Percentiles rank a stretch among this genome's conserved stretches.
These are phyloP conservation scores for Camponotus vicinus DNA, from an alignment of 1,140 invertebrate genomes.

Conservation along the genomic window DNA sequence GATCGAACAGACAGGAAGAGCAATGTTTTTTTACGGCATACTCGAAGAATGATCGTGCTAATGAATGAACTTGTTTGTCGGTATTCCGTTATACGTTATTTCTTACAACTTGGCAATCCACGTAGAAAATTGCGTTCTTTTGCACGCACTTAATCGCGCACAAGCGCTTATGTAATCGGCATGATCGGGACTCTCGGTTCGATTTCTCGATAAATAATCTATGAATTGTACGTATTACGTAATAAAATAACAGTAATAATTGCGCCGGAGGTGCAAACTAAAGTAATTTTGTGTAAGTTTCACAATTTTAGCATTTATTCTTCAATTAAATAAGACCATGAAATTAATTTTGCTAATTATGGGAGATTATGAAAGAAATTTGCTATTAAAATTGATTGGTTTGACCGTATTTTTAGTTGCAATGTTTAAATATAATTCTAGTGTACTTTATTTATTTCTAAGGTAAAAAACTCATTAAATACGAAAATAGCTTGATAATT, in stretches of 20 bases:
- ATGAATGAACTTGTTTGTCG: constrained; percentile 54
- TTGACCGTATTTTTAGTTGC: neutral
- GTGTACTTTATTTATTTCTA: too few relatives aligned
- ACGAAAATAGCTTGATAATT: neutral
- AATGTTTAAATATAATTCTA: neutral
- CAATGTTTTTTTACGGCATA: constrained; percentile 4
- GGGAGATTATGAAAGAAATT: neutral
- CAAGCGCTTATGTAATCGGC: constrained; percentile 5
- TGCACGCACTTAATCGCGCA: constrained; percentile 3
- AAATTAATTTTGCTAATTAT: constrained; percentile 12
- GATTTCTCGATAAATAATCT: constrained; percentile 18
- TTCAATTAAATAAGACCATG: neutral
- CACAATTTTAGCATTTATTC: neutral
- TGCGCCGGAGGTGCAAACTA: neutral
- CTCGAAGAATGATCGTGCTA: constrained; percentile 30
- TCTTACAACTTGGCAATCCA: constrained; percentile 36
- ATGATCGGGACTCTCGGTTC: neutral
- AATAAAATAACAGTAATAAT: constrained; percentile 13
- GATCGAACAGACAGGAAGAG: constrained; percentile 54
- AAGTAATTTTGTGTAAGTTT: neutral
- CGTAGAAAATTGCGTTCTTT: constrained; percentile 31
- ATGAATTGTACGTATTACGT: neutral
- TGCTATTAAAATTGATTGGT: neutral
- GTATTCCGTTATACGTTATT: constrained; percentile 25
- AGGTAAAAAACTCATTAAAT: neutral